phyloP scores from a whole-genome alignment of 2,797 vertebrate species.

The Myioborus miniatus region DNA sequence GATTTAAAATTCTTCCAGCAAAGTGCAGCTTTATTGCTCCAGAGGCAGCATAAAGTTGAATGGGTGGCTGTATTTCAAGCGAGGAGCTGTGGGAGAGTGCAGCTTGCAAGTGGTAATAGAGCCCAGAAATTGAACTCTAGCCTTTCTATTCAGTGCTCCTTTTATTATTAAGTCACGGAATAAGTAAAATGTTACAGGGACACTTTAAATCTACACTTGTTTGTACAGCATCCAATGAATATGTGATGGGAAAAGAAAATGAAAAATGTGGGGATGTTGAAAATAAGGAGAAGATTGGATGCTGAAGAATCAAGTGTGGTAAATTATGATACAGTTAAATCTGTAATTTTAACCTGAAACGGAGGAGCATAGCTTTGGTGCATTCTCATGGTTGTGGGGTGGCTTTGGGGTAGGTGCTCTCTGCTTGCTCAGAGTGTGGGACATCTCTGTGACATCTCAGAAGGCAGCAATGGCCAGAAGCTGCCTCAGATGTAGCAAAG shows the following conservation, averaged over 20 bases:
- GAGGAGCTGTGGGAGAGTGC: background rate
- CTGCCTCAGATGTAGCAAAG: background rate
- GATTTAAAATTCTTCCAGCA: conserved; percentile 48
- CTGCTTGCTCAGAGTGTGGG: background rate
- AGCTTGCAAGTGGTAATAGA: conserved; percentile 59
- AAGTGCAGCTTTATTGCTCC: conserved; percentile 62
- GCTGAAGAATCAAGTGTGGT: background rate
- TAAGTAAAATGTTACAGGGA: conserved; percentile 45
- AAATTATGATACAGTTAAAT: background rate
- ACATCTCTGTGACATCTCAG: background rate
- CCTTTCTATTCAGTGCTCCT: conserved; percentile 54
- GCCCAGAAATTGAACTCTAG: conserved; percentile 58
- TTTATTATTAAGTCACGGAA: conserved; percentile 66
- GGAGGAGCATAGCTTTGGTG: background rate
- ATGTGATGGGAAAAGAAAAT: conserved; percentile 24
- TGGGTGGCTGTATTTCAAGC: conserved; percentile 69
- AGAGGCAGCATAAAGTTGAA: conserved; percentile 63
- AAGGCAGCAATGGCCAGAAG: background rate
- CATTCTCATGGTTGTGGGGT: background rate
- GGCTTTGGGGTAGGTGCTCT: background rate
- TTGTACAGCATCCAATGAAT: conserved; percentile 32
- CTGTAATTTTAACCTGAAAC: background rate
- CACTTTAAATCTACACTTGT: conserved; percentile 63
- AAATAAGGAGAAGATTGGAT: background rate
- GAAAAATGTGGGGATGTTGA: conserved; percentile 20